Evolutionary conservation across 2,797 vertebrate species (phyloP), one percentile per base, ranked within the genome.

Genomic region (Peromyscus eremicus): DNA sequence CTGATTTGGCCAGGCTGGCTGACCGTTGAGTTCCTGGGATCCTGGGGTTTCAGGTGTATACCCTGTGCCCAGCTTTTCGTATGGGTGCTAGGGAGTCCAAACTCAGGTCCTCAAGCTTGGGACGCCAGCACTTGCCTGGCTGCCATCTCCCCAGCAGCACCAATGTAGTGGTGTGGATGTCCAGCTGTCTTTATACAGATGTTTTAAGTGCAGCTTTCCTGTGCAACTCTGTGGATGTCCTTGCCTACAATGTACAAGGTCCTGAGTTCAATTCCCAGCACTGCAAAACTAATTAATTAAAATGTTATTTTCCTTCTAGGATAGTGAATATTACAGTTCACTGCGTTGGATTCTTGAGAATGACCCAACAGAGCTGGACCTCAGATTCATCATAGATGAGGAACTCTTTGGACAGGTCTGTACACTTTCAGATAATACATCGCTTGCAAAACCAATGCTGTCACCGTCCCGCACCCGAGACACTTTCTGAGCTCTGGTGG

Each of bases 311-410:
- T 83, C 52, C 29, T 68, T 95, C 94, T 97, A 99, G 99, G 99
- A 99, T 96, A 99, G 99, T 89, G 99, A 99, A 96, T 99, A 99
- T 98, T 99, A 99, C 87, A 99, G 99, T 98, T 99, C 99, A 66
- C 97, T 99, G 86, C 99, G 98, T 96, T 99, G 99, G 99, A 99
- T 99, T 98, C 99, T 99, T 98, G 99, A 99, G 98, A 99, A 99
- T 40, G 99, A 99, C 96, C 99, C 99, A 5, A 97, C 99, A 57
- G 99, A 99, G 93, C 97, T 99, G 98, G 99, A 99, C 98, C 98
- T 99, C 96, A 99, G 99, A 96, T 99, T 99, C 98, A 98, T 99
- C 92, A 99, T 99, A 37, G 99, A 99, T 70, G 99, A 99, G 96
- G 99, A 99, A 85, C 99, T 99, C 62, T 99, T 99, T 98, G 99